Evolutionary conservation across 2,113 vertebrate genomes (phyloP), one percentile per base, ranked within the genome.

Genomic region (Thryonomys swinderianus): DNA sequence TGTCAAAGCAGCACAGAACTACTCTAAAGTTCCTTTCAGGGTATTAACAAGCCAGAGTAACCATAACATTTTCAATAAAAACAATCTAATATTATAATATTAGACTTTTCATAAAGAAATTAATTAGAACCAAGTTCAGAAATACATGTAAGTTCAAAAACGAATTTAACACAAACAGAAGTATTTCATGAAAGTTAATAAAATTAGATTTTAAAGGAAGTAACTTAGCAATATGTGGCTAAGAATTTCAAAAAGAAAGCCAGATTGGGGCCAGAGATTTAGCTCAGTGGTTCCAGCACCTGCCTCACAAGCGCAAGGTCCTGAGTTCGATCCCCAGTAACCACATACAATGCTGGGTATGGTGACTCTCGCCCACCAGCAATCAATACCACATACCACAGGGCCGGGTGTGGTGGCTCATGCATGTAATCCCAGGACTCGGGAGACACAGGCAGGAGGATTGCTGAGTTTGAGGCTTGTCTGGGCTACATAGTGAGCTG

Each of bases 111-210:
- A 37, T 7, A n/a, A 27, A 85, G 30, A 81, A 84, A 92, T 48
- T 83, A 93, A 91, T 74, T 12, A 94, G 20, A 96, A 93, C 59
- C 74, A 89, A 87, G 30, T 59, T 90, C 25, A 93, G 45, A 88
- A 88, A 85, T 3, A 88, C 34, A 66, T 30, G 91, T 11, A 76
- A 88, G 18, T 59, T 81, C 27, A 71, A 85, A 93, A 64, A 67
- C 20, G 59, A 93, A 64, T n/a, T 74, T 73, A 85, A n/a, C 16
- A 80, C 42, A 83, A 34, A 86, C 83, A 82, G 88, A 96, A 95
- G 34, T 61, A 95, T 23, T 79, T 90, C 66, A 87, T 53, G 85
- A 69, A 40, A 62, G 3, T 93, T 73, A 74, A 84, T 91, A 85
- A 85, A 83, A 87, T 30, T 71, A 62, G 16, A 87, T 40, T 94